These are phyloP conservation scores for Balaeniceps rex DNA, from an alignment of 2,113 vertebrate genomes.

Conservation along the genomic window DNA sequence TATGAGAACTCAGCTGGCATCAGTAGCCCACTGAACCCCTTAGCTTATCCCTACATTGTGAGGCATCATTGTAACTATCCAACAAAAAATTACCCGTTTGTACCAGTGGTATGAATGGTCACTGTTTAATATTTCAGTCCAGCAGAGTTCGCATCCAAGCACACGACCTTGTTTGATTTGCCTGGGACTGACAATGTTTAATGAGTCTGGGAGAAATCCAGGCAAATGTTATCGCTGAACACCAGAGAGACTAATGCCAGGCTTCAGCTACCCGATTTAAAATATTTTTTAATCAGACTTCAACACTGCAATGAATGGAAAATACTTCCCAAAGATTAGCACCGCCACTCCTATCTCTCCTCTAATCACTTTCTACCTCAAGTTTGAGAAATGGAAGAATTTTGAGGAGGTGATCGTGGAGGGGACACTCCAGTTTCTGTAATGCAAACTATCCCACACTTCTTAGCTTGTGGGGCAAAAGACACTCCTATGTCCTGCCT, in stretches of 20 bases:
- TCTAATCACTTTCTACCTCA: neutral
- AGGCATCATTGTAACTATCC: neutral
- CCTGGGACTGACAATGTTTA: neutral
- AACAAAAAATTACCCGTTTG: neutral
- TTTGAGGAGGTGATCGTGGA: neutral
- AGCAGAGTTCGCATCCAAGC: neutral
- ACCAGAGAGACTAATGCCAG: neutral
- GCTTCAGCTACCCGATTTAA: neutral
- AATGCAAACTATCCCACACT: neutral
- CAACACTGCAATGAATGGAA: neutral
- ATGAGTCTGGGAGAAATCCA: conserved; percentile 32
- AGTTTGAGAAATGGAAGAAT: neutral
- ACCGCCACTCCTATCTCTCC: neutral
- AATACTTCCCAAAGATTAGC: neutral
- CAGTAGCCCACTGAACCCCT: neutral
- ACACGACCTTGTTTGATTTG: neutral
- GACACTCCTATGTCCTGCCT: neutral
- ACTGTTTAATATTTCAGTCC: neutral
- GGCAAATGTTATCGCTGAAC: neutral
- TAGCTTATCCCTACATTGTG: neutral
- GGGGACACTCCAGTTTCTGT: neutral
- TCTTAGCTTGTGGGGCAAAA: neutral
- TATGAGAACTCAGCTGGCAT: neutral
- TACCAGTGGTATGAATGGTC: neutral
- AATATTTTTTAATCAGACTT: neutral